Percentiles rank a stretch among this genome's conserved stretches.
Conservation (phyloP, 2,797 vertebrate species). For the Babyrousa celebensis region DNA sequence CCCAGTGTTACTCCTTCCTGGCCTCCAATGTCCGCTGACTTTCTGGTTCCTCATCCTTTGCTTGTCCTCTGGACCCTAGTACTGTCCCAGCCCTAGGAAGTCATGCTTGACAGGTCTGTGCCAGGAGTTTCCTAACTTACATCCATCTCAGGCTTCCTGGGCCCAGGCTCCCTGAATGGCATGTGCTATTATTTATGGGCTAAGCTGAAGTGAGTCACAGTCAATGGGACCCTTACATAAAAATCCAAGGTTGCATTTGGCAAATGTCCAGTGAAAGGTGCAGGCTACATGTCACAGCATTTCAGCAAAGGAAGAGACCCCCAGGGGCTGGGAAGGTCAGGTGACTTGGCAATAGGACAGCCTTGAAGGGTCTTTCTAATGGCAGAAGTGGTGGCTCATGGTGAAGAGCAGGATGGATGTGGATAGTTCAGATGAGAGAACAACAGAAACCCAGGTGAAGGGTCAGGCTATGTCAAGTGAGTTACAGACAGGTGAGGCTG, state of each 20-base stretch:
- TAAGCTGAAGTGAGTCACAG: background rate
- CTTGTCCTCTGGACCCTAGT: background rate
- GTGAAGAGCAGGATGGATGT: background rate
- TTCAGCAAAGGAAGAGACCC: background rate
- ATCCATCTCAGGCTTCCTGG: background rate
- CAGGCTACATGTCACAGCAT: background rate
- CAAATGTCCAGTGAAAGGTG: background rate
- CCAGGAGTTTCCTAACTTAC: background rate
- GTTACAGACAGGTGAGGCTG: accelerated
- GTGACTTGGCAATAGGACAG: background rate
- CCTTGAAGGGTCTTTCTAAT: background rate
- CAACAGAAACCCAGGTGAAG: background rate
- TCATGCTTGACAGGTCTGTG: background rate
- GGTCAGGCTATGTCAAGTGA: accelerated
- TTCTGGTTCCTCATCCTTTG: background rate
- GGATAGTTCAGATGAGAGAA: background rate
- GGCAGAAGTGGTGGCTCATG: background rate
- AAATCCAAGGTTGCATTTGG: background rate
- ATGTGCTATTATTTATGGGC: background rate
- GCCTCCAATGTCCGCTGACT: background rate
- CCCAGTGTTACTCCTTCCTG: background rate
- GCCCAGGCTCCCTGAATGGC: background rate
- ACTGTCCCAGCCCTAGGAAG: background rate
- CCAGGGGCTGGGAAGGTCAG: background rate
- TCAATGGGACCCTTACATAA: background rate